Conservation (phyloP, 1,140 invertebrate species). For the Belonocnema kinseyi region DNA sequence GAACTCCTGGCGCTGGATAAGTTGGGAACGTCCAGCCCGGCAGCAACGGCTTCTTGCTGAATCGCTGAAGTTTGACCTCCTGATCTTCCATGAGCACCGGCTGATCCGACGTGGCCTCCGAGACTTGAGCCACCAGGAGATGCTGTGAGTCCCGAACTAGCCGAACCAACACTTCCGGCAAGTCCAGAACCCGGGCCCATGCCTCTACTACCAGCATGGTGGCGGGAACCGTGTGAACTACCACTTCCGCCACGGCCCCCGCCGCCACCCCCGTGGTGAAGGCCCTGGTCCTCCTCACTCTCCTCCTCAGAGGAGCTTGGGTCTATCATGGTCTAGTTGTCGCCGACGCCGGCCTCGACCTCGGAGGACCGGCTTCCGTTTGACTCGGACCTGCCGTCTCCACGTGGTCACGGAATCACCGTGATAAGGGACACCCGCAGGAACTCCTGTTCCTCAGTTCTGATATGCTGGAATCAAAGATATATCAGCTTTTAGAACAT, state of each 20-base stretch:
- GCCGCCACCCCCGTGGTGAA: slow-evolving; percentile 69
- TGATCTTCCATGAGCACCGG: slow-evolving; percentile 67
- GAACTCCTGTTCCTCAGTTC: not conserved
- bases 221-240: slow-evolving; percentile 72
- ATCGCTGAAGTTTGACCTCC: slow-evolving; percentile 56
- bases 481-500: too few species aligned
- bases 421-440: slow-evolving; percentile 1
- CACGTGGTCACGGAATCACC: slow-evolving; percentile 46
- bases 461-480: not conserved
- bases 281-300: slow-evolving; percentile 88
- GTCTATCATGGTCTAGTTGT: slow-evolving; percentile 83
- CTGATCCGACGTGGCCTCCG: slow-evolving; percentile 70
- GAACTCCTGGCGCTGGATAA: slow-evolving; percentile 78
- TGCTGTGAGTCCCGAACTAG: slow-evolving; percentile 53
- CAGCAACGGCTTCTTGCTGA: slow-evolving; percentile 48
- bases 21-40: slow-evolving; percentile 74
- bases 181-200: slow-evolving; percentile 54
- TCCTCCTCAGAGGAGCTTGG: slow-evolving; percentile 93
- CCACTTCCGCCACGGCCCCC: slow-evolving; percentile 61
- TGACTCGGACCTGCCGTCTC: slow-evolving; percentile 42
- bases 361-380: slow-evolving; percentile 39
- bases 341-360: slow-evolving; percentile 49
- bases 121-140: slow-evolving; percentile 75
- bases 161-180: slow-evolving; percentile 54
- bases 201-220: slow-evolving; percentile 60